phyloP scores from a whole-genome alignment of 30 jellyfish, hydroid and myxozoan species.

The Morbakka virulenta region DNA sequence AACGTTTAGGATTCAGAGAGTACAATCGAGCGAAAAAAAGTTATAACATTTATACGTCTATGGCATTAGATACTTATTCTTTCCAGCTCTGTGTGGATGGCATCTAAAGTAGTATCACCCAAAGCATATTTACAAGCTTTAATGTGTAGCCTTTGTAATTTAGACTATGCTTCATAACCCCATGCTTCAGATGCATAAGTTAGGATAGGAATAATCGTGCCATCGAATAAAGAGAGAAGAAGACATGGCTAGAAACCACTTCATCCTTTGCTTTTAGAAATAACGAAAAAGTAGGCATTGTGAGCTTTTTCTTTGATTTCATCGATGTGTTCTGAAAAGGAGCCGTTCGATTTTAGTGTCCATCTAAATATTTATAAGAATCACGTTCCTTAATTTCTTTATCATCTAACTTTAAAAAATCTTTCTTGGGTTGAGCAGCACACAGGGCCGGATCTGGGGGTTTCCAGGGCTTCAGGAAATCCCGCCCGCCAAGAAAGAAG shows the following conservation, averaged over 20 bases:
- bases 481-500: too few relatives aligned
- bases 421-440: too few relatives aligned
- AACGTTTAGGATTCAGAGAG: conserved; percentile 5
- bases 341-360: not conserved
- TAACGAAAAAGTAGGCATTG: conserved; percentile 37
- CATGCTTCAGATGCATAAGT: conserved; percentile 30
- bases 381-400: not conserved
- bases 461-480: too few relatives aligned
- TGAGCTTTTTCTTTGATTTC: conserved; percentile 27
- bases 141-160: conserved; percentile 4
- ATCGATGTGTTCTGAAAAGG: conserved; percentile 1
- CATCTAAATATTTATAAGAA: not conserved
- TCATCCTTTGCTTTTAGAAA: conserved; percentile 24
- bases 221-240: conserved; percentile 19
- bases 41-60: not conserved
- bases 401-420: not conserved
- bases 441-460: too few relatives aligned
- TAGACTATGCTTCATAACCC: conserved; percentile 36
- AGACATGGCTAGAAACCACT: conserved; percentile 46
- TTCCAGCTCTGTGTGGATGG: conserved; percentile 13
- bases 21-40: conserved; percentile 14
- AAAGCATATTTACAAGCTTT: conserved; percentile 35
- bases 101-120: conserved; percentile 31
- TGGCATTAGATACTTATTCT: conserved; percentile 17
- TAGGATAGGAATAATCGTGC: conserved; percentile 15